Percentiles rank a stretch among this genome's conserved stretches.
Evolutionary conservation across 1,140 invertebrate genomes (phyloP).

Genomic region (Capitella teleta): DNA sequence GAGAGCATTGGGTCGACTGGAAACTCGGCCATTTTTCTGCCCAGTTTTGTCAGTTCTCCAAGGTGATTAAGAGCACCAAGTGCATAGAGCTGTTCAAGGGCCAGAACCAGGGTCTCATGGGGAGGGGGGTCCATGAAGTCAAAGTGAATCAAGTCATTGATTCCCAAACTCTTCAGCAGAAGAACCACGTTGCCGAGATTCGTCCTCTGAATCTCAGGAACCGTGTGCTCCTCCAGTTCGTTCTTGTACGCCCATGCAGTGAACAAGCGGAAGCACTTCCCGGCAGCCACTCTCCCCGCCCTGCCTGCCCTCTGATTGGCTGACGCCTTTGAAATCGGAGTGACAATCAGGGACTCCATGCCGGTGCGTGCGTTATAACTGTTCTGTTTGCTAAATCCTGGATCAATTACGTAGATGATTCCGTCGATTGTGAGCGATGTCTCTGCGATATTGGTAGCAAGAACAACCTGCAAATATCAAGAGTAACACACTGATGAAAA

Average conservation of each 20-base stretch:
- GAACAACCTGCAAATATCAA: slow-evolving; percentile 66
- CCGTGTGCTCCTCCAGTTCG: slow-evolving; percentile 93
- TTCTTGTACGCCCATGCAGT: slow-evolving; percentile 85
- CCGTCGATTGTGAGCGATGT: slow-evolving; percentile 99
- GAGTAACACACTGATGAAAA: too few relatives aligned
- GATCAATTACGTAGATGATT: slow-evolving; percentile 98
- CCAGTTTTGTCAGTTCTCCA: slow-evolving; percentile 91
- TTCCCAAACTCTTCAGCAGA: slow-evolving; percentile 46
- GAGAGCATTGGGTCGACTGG: slow-evolving; percentile 98
- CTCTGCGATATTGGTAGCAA: slow-evolving; percentile 99
- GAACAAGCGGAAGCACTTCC: slow-evolving; percentile 96
- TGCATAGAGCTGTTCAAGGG: slow-evolving; percentile 94
- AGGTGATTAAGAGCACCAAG: slow-evolving; percentile 95
- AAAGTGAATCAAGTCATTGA: slow-evolving; percentile 95
- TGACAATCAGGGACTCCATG: slow-evolving; percentile 95
- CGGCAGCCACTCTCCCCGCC: slow-evolving; percentile 45
- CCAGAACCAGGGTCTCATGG: slow-evolving; percentile 85
- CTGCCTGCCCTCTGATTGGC: slow-evolving; percentile 40
- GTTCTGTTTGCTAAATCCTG: slow-evolving; percentile 98
- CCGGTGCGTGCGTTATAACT: slow-evolving; percentile 96
- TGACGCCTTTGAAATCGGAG: slow-evolving; percentile 81
- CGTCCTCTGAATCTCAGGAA: slow-evolving; percentile 62
- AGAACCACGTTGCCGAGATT: slow-evolving; percentile 44
- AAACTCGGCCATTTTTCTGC: slow-evolving; percentile 96
- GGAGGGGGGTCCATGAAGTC: slow-evolving; percentile 98